Base-by-base conservation (phyloP, 2,888 invertebrate genomes). In the Timema podura region DNA sequence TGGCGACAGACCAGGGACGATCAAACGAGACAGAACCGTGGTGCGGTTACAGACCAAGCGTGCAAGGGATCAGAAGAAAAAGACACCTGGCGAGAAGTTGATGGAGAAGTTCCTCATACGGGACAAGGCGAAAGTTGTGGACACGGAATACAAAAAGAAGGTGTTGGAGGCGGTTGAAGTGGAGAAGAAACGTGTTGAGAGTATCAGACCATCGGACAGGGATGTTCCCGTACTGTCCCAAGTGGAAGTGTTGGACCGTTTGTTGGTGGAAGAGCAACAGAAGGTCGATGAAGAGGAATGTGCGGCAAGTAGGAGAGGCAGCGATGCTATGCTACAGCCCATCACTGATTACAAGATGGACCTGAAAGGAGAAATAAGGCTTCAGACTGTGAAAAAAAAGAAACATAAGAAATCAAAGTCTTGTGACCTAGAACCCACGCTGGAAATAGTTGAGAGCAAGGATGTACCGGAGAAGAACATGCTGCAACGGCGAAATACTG, bases 101-200 rank as follows among this genome's bases (percentile, higher is more conserved):
- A 85, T 91, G 30, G 92, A 93, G 80, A 91, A 92, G 78, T 90
- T 89, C 78, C 81, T 87, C 61, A 88, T 92, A 46, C 87, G 86
- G 76, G 86, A 89, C 76, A 83, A 67, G 11, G 64, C 47, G 15
- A 73, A 70, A 13, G 69, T 70, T 54, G 65, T 67, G 64, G 65
- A 44, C 44, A 51, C 64, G 13, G 67, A 47, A 9, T 13, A 30
- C 44, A 65, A 65, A 15, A 51, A 16, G 30, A 51, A 47, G 7
- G 30, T 15, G 48, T 30, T 3, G 16, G 10, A 48, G 13, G 16
- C 49, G 6, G 15, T 11, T 10, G 51, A 9, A 10, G 16, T 7
- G 6, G 66, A 51, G 15, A 44, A 59, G 15, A 51, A 51, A 51
- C 59, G 11, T 0, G 59, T 59, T 59, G 59, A 46, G 47, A 15